phyloP scores from a whole-genome alignment of 1,140 invertebrate species.

The Drosophila subpulchrella region DNA sequence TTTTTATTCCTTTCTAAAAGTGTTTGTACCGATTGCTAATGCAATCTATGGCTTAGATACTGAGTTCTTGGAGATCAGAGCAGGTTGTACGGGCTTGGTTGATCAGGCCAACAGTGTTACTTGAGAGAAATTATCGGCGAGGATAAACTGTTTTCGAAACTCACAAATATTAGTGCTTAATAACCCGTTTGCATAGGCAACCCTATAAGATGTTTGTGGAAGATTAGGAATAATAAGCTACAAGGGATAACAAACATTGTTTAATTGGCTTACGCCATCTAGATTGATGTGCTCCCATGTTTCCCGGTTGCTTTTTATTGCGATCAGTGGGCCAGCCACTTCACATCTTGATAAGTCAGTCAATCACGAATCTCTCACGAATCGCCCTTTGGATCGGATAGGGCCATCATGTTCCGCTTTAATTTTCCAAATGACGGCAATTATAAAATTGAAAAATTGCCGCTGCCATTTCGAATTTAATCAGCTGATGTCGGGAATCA shows the following conservation, averaged over 20 bases:
- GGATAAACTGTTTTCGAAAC: no score
- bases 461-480: constrained; percentile 30
- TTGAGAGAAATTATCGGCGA: not conserved
- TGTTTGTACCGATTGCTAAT: not conserved
- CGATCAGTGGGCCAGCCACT: not conserved
- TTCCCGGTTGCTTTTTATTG: not conserved
- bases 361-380: constrained; percentile 25
- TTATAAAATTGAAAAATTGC: constrained; percentile 47
- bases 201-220: not conserved
- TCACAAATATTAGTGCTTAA: not conserved
- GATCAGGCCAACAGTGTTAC: not conserved
- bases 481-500: constrained; percentile 32
- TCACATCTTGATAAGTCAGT: constrained; percentile 8
- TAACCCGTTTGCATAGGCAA: no score
- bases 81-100: not conserved
- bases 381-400: constrained; percentile 1
- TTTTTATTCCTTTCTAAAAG: not conserved
- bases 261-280: not conserved
- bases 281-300: not conserved
- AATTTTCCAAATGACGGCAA: constrained; percentile 35
- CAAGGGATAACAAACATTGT: not conserved
- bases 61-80: not conserved
- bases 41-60: not conserved
- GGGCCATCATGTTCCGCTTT: constrained; percentile 3
- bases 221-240: not conserved